Conservation (phyloP, 1,140 invertebrate genomes). For the Pomacea maculata region DNA sequence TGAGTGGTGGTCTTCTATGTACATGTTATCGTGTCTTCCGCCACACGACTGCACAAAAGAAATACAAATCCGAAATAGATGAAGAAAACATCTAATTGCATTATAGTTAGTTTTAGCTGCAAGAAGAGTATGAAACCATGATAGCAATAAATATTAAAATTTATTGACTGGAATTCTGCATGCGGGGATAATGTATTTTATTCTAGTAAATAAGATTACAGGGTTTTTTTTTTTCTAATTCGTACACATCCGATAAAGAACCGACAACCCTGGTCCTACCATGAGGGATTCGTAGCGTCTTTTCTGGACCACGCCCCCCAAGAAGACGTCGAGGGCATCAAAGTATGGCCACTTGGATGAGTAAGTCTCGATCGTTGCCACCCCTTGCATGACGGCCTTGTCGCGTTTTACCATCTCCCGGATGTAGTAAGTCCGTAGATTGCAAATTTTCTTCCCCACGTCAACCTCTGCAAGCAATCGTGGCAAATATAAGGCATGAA, state of each 20-base stretch:
- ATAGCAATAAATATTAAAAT: too few relatives aligned
- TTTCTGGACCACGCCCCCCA: slow-evolving; percentile 8
- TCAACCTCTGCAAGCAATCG: slow-evolving; percentile 10
- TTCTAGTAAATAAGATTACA: not conserved
- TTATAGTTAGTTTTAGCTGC: too few relatives aligned
- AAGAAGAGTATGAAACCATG: too few relatives aligned
- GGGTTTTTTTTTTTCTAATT: not conserved
- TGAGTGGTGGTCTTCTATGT: slow-evolving; percentile 10
- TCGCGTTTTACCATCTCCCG: slow-evolving; percentile 18
- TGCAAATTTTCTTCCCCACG: slow-evolving; percentile 20
- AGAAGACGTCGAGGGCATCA: slow-evolving; percentile 10
- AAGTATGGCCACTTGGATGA: slow-evolving; percentile 15
- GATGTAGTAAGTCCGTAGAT: slow-evolving; percentile 13
- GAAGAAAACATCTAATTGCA: too few relatives aligned
- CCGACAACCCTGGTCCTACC: not conserved
- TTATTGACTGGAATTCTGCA: not conserved
- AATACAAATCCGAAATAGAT: not conserved
- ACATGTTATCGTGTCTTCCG: not conserved
- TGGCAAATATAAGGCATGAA: too few relatives aligned
- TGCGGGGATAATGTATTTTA: not conserved
- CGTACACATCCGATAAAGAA: not conserved
- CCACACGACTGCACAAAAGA: not conserved
- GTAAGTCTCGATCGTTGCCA: not conserved
- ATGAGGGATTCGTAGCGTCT: slow-evolving; percentile 3
- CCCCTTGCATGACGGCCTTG: not conserved